Percentiles rank a stretch among this genome's conserved stretches.
These are phyloP conservation scores for Dione vanillae DNA, from an alignment of 2,888 invertebrate species.

Conservation along the genomic window DNA sequence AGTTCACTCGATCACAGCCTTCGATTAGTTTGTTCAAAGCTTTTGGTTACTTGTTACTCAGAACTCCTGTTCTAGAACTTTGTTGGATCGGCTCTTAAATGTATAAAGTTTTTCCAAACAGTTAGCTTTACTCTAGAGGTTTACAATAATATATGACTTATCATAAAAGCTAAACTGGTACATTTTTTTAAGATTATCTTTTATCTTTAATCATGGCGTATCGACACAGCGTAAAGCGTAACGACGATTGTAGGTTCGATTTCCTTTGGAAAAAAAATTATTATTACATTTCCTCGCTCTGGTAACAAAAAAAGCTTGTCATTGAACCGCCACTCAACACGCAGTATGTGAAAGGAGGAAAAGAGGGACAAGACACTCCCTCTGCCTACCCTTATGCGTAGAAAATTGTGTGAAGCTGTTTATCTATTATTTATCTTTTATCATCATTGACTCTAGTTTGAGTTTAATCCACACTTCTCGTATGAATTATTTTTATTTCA, in stretches of 20 bases:
- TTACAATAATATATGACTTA: not conserved
- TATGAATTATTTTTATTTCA: too few species aligned
- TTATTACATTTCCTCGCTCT: not conserved
- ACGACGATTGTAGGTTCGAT: too few species aligned
- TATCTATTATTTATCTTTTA: too few species aligned
- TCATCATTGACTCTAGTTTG: too few species aligned
- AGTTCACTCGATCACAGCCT: not conserved
- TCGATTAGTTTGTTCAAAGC: conserved; percentile 6
- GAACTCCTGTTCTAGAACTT: conserved; percentile 9
- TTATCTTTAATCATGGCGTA: too few species aligned
- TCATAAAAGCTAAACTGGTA: not conserved
- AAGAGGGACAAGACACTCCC: not conserved
- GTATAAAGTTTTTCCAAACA: not conserved
- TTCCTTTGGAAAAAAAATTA: too few species aligned
- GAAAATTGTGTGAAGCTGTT: not conserved
- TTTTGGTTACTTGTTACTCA: not conserved
- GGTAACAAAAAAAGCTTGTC: not conserved
- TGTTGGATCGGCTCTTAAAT: not conserved
- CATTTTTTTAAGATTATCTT: not conserved
- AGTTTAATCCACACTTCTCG: too few species aligned
- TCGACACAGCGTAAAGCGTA: too few species aligned
- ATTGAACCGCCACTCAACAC: not conserved
- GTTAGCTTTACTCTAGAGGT: not conserved
- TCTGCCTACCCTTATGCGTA: not conserved
- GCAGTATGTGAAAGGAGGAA: not conserved